Evolutionary conservation across 2,113 vertebrate species (phyloP), one percentile per base, ranked within the genome.

Genomic region (Colossoma macropomum): DNA sequence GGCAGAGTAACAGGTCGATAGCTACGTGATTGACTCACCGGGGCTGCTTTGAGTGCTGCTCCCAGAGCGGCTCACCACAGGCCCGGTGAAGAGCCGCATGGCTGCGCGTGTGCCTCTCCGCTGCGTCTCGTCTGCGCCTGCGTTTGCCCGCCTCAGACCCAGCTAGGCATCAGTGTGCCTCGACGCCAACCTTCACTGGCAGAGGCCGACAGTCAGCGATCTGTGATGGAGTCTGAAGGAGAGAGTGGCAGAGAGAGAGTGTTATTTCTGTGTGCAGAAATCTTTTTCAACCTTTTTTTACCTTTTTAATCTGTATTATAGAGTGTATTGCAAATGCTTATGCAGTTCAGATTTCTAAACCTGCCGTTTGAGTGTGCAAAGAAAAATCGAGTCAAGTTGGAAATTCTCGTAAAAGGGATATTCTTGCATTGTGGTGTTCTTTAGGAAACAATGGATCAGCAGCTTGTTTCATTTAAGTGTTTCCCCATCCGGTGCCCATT

Each of bases 91-190:
- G 65, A 86, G 85, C 65, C 82, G 72, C 85, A 86, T 86, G 59
- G 74, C 81, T 86, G 65, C 63, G 54, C 81, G 65, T 83, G 62
- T 79, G 63, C 54, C 27, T 75, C 19, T 69, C 75, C 45, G 72
- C 85, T 79, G 71, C 21, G 70, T 71, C 45, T 81, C 23, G 68
- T 71, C 68, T 71, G 68, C 38, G 68, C 80, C 78, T 84, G 87
- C 69, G 65, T 84, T 90, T 88, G 88, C 89, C 91, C 90, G 87
- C 92, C 88, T 87, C 25, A 52, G 90, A 90, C 90, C 88, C 76
- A 81, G 81, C 79, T 87, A 70, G 87, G 73, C 71, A 89, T 93
- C 92, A 93, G 86, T 89, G 86, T 76, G 86, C 87, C 91, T 52
- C 69, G 25, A 92, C 92, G 87, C 87, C 86, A 89, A 89, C 89